Base-by-base conservation (phyloP, 2,113 vertebrate genomes). In the Solea senegalensis region DNA sequence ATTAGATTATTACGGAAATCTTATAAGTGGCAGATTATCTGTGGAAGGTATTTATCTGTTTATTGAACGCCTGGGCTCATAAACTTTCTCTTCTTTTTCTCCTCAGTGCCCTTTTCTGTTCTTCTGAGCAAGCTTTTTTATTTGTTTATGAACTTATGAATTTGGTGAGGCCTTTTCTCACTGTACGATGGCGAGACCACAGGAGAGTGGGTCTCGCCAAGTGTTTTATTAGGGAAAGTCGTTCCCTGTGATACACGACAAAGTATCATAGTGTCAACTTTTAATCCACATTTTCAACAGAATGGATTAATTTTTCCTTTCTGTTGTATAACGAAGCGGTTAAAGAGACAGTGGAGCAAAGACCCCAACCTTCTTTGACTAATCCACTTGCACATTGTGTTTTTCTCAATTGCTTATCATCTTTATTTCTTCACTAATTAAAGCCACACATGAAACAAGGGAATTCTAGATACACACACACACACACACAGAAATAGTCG, bases 351-450 rank as follows among this genome's bases (percentile, higher is more conserved):
- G n/a, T 50, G 65, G 71, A 78, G 78, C 75, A 72, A 69, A 72
- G 65, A 78, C 40, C 67, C 74, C 72, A 79, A 85, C 82, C 83
- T 78, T 61, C 52, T 55, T 56, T 51, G 39, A 69, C 46, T 82
- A 74, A 85, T 76, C 85, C 57, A 82, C 80, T 79, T 8, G 41
- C 60, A 52, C 67, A 1, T 72, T 76, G 49, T 59, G 60, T 74
- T 64, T 71, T 84, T 76, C 81, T 69, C 78, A 92, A 63, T 94
- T 92, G 89, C 93, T 94, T 93, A 92, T 94, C 94, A 88, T 86
- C 91, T 93, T 88, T 84, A 91, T 93, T 94, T 94, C 94, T 91
- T 86, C 89, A 90, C 95, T 97, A 97, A 97, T 97, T 97, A 97
- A 97, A 96, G 94, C 90, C 93, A 66, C 78, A 93, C 91, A 93